Base-by-base conservation (phyloP, 1,140 invertebrate genomes). In the Sycophaga agraensis region DNA sequence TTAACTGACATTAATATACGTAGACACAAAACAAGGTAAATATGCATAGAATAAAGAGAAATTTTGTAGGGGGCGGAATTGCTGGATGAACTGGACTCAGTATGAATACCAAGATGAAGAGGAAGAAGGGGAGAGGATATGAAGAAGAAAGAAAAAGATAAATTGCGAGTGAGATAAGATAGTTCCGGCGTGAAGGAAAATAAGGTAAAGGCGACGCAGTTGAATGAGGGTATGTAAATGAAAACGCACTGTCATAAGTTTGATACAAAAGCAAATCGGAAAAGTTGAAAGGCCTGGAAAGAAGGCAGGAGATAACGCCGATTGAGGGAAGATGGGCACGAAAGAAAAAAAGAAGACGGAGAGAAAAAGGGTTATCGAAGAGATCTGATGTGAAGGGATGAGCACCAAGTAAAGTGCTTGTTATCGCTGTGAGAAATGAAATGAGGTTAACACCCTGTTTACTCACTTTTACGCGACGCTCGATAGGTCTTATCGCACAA, bases 391-490 rank as follows among this genome's bases (percentile, higher is more conserved):
- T 58, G 14, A 21, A 45, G n/a, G 43, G 2, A 12, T 19, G 26
- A 64, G 37, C 53, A 16, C 43, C 39, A 55, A 51, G 43, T 55
- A 39, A 59, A 56, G 43, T 59, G 53, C 42, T 37, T 40, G 31
- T 60, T 57, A 60, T 65, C 63, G 34, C 26, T 49, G 40, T 9
- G 14, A 45, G 28, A 63, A 34, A 28, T 62, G 61, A 67, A 72
- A 71, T 42, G 63, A 48, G 69, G 69, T 72, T 72, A 73, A 72
- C 66, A 68, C 64, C 65, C 64, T 72, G 66, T 73, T 73, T 70
- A 70, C 63, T 59, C 58, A 59, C 57, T 68, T 54, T 58, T 56
- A 64, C 60, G 54, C 56, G 21, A 49, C n/a, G 2, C n/a, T 17
- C 31, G 7, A 1, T 2, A 1, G 1, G n/a, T 53, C 21, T 43